Conservation (phyloP, 1,140 invertebrate species). For the Hestina assimilis region DNA sequence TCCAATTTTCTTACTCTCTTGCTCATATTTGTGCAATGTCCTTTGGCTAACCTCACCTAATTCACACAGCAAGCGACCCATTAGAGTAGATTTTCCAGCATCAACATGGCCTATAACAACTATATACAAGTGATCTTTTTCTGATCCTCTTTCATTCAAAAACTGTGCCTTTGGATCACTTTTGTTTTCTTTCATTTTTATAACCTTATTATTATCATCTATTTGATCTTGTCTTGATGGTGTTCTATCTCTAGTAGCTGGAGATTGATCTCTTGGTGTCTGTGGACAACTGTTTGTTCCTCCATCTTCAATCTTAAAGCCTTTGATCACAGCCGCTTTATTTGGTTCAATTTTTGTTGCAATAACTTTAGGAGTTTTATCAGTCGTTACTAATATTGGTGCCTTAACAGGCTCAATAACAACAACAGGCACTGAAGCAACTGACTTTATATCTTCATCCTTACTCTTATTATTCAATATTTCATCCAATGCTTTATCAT, state of each 20-base stretch:
- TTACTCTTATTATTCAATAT: conserved; percentile 79
- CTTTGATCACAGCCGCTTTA: conserved; percentile 60
- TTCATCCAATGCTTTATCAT: conserved; percentile 84
- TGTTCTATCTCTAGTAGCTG: conserved; percentile 78
- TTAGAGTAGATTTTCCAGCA: conserved; percentile 98
- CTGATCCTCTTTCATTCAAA: conserved; percentile 84
- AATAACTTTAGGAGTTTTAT: conserved; percentile 58
- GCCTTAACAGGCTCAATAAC: conserved; percentile 71
- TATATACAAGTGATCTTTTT: conserved; percentile 94
- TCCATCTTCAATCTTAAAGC: conserved; percentile 68
- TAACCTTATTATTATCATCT: conserved; percentile 52
- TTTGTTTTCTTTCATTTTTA: conserved; percentile 79
- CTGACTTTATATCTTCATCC: conserved; percentile 16
- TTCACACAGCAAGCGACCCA: conserved; percentile 95
- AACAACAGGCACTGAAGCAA: conserved; percentile 36
- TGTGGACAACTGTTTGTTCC: conserved; percentile 44
- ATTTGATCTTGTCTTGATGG: conserved; percentile 44
- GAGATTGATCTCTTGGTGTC: conserved; percentile 81
- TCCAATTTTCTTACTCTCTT: conserved; percentile 97
- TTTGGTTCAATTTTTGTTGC: conserved; percentile 58
- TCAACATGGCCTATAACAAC: conserved; percentile 99
- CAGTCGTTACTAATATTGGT: conserved; percentile 49
- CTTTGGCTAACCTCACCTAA: conserved; percentile 94
- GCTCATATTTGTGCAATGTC: conserved; percentile 98
- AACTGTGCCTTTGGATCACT: conserved; percentile 81